phyloP scores from a whole-genome alignment of 2,888 invertebrate species.

The Escarpia spicata region DNA sequence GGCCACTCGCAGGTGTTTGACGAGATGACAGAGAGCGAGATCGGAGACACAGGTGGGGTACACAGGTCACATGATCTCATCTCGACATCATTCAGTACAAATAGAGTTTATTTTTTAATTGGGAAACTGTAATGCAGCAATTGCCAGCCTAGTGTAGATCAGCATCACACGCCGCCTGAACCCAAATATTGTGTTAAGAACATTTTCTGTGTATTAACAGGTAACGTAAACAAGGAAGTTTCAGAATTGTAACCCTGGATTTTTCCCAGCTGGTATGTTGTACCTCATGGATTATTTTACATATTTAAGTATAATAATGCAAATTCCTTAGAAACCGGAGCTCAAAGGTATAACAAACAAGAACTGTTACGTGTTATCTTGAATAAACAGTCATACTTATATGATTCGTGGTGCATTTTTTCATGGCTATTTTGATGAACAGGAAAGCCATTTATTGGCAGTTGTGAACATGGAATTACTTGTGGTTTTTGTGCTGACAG shows the following conservation, averaged over 20 bases:
- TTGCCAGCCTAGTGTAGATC: background rate
- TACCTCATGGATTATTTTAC: background rate
- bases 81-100: background rate
- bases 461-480: background rate
- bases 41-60: slow-evolving; percentile 32
- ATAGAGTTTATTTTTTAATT: no score
- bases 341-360: no score
- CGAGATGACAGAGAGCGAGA: slow-evolving; percentile 37
- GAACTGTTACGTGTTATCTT: no score
- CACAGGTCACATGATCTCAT: background rate
- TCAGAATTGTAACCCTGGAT: background rate
- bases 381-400: background rate
- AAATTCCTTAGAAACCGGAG: no score
- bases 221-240: background rate
- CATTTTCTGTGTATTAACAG: background rate
- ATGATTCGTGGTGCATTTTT: background rate
- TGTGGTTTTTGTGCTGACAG: background rate
- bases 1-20: slow-evolving; percentile 37
- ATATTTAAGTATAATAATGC: background rate
- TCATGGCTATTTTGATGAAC: background rate
- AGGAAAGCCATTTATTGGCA: background rate
- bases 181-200: background rate
- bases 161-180: background rate
- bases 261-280: background rate
- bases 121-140: no score